A percentile compares a stretch with the other conserved stretches of the same genome.
These are phyloP conservation scores for Scrobipalpa costella DNA, from an alignment of 2,888 invertebrate species.

Conservation along the genomic window DNA sequence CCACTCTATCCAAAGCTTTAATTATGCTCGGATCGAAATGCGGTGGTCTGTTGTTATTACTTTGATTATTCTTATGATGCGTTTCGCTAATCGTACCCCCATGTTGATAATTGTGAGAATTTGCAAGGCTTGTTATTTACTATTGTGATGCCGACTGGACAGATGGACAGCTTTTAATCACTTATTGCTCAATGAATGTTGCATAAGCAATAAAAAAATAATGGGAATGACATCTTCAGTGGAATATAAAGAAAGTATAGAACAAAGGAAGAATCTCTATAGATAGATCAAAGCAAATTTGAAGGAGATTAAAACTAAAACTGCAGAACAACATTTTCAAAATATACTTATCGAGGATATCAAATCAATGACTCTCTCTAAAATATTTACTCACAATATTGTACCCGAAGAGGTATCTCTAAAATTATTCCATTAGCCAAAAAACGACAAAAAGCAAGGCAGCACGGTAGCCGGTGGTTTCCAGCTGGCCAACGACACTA, in stretches of 20 bases:
- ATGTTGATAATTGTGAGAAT: constrained; percentile 27
- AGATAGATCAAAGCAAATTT: no score
- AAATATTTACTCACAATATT: constrained; percentile 3
- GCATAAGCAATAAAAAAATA: no score
- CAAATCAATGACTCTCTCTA: neutral
- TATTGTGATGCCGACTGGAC: constrained; percentile 21
- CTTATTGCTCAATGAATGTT: no score
- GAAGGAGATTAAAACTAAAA: no score
- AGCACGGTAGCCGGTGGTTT: constrained; percentile 42
- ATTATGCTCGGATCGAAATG: constrained; percentile 72
- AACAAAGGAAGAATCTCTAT: no score
- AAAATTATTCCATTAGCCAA: neutral
- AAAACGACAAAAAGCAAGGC: constrained; percentile 26
- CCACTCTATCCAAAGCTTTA: constrained; percentile 64
- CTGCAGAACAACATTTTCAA: no score
- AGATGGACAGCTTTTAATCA: constrained; percentile 2
- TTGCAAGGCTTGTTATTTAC: constrained; percentile 22
- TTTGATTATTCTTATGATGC: constrained; percentile 62
- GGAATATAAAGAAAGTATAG: no score
- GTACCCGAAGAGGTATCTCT: neutral
- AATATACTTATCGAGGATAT: neutral
- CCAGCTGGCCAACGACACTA: constrained; percentile 54
- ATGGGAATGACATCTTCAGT: no score
- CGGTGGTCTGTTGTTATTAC: constrained; percentile 66
- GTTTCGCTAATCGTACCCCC: constrained; percentile 56